Conservation (phyloP, 2,797 vertebrate genomes). For the Tinamus major region DNA sequence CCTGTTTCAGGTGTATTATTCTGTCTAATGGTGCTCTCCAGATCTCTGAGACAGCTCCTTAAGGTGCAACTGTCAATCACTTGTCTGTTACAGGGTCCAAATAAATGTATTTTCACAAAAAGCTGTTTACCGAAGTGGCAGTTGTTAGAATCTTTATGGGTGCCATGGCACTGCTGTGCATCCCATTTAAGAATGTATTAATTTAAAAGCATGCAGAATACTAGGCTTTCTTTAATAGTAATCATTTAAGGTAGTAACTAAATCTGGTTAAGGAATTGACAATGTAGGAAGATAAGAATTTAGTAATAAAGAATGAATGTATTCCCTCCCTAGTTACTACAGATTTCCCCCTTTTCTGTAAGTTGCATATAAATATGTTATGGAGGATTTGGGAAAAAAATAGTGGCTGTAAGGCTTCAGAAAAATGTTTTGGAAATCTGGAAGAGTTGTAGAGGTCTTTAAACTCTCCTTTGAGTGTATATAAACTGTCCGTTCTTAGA, state of each 20-base stretch:
- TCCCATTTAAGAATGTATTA: neutral
- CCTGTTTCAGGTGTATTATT: neutral
- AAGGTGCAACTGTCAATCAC: neutral
- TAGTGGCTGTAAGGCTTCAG: neutral
- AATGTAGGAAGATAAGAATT: neutral
- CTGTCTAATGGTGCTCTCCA: neutral
- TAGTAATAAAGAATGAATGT: neutral
- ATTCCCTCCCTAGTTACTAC: neutral
- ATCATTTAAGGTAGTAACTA: neutral
- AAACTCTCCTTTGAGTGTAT: neutral
- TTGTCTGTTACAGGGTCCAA: neutral
- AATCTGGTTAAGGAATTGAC: neutral
- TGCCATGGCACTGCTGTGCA: neutral
- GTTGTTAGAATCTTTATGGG: neutral
- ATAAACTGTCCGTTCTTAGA: neutral
- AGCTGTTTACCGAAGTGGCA: neutral
- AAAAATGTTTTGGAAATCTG: neutral
- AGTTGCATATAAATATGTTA: neutral
- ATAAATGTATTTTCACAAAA: neutral
- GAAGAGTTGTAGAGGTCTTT: neutral
- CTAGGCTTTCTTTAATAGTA: neutral
- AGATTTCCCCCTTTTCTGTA: neutral
- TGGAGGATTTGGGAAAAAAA: neutral
- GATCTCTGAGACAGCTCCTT: neutral
- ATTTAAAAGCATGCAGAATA: neutral